These are phyloP conservation scores for Origma solitaria DNA, from an alignment of 2,113 vertebrate genomes.

Conservation along the genomic window DNA sequence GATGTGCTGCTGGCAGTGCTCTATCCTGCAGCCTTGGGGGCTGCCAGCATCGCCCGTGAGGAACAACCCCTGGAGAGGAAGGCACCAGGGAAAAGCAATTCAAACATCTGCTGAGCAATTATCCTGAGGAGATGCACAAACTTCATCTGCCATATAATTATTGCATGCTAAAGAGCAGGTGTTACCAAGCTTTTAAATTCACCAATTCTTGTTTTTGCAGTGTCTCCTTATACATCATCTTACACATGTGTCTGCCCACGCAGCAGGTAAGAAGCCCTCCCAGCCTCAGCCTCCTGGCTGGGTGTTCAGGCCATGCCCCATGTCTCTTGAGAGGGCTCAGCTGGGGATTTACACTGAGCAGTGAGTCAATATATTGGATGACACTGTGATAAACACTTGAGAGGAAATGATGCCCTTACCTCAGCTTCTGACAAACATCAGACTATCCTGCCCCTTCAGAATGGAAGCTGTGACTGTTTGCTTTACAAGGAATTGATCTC, in stretches of 20 bases:
- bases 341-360: fast-evolving
- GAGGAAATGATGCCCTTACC: neutral
- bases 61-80: neutral
- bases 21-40: neutral
- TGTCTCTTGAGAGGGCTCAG: neutral
- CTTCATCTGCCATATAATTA: too few species aligned
- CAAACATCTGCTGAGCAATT: neutral
- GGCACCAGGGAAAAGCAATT: neutral
- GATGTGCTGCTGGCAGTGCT: neutral
- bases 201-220: neutral
- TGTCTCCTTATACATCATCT: neutral
- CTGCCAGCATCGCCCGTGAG: neutral
- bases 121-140: neutral
- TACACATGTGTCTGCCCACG: fast-evolving
- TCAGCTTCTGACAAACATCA: neutral
- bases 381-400: neutral
- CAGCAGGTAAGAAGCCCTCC: neutral
- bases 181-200: neutral
- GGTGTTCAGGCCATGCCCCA: neutral
- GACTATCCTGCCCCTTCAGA: neutral
- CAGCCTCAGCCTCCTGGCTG: neutral
- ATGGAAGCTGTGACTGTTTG: neutral
- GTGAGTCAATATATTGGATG: fast-evolving
- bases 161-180: fast-evolving
- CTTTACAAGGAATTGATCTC: neutral